A percentile compares a stretch with the other conserved stretches of the same genome.
These are phyloP conservation scores for Drosophila crucigera DNA, from an alignment of 2,888 invertebrate genomes.

Conservation along the genomic window DNA sequence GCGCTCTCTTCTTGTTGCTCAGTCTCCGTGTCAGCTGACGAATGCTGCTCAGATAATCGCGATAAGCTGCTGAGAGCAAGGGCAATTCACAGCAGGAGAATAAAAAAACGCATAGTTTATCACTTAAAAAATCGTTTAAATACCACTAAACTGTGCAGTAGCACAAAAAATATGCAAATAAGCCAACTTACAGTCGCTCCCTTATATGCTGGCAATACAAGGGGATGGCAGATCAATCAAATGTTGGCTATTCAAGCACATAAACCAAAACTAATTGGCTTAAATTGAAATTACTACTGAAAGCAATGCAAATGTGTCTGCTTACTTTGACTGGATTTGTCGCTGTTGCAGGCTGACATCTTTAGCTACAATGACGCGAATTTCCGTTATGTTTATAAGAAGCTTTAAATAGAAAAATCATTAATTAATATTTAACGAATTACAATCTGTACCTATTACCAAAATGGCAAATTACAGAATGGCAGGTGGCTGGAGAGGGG, in stretches of 20 bases:
- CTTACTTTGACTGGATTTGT: conserved; percentile 26
- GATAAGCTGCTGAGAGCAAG: background rate
- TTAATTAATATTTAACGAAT: background rate
- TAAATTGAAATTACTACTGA: background rate
- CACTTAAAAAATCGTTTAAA: conserved; percentile 39
- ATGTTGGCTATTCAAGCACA: conserved; percentile 38
- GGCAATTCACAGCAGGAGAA: background rate
- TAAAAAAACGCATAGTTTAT: conserved; percentile 23
- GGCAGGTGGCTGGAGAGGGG: too few relatives aligned
- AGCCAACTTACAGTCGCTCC: background rate
- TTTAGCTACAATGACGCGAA: background rate
- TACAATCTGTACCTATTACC: background rate
- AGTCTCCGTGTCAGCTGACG: background rate
- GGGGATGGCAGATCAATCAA: conserved; percentile 59
- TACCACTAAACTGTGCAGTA: background rate
- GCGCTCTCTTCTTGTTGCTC: background rate
- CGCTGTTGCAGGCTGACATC: conserved; percentile 10
- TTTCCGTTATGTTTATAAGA: background rate
- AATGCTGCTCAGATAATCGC: background rate
- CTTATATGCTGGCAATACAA: background rate
- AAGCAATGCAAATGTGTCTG: background rate
- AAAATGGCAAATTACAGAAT: background rate
- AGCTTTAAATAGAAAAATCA: too few relatives aligned
- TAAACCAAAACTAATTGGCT: conserved; percentile 37
- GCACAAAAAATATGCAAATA: conserved; percentile 60